phyloP scores from a whole-genome alignment of 2,797 vertebrate species.

The Sitta carolinensis region DNA sequence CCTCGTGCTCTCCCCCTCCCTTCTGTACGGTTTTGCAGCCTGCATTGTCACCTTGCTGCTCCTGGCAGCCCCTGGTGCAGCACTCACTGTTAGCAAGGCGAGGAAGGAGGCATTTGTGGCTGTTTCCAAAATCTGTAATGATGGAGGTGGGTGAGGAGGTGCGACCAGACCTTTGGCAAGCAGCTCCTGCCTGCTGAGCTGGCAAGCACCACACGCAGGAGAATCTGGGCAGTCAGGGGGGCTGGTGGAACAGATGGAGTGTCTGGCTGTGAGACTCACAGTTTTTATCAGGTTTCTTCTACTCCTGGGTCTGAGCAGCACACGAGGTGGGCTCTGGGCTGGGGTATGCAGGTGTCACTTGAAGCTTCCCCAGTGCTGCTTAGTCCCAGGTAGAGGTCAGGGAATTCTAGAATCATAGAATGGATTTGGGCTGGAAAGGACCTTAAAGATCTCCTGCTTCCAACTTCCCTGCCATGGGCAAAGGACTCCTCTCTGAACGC shows the following conservation, averaged over 20 bases:
- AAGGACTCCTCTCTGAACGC: accelerated
- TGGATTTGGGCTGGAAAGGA: not conserved
- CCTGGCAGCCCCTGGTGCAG: not conserved
- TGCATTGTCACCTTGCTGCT: not conserved
- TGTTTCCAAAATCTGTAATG: not conserved
- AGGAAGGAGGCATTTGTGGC: not conserved
- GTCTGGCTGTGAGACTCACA: not conserved
- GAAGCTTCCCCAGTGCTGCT: not conserved
- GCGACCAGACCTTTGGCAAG: not conserved
- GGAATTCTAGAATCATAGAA: not conserved
- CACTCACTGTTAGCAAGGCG: not conserved
- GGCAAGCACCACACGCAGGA: not conserved
- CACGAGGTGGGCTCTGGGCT: not conserved
- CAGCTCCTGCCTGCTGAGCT: not conserved
- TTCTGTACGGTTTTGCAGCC: not conserved
- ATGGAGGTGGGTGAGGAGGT: not conserved
- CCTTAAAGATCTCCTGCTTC: not conserved
- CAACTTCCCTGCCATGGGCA: accelerated
- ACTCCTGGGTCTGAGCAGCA: not conserved
- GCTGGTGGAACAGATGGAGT: not conserved
- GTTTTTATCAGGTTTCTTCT: not conserved
- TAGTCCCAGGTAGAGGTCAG: not conserved
- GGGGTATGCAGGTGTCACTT: accelerated
- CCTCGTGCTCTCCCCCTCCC: not conserved
- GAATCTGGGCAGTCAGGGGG: not conserved